Percentiles rank a stretch among this genome's conserved stretches.
These are phyloP conservation scores for Esox niger DNA, from an alignment of 2,113 vertebrate species.

Conservation along the genomic window DNA sequence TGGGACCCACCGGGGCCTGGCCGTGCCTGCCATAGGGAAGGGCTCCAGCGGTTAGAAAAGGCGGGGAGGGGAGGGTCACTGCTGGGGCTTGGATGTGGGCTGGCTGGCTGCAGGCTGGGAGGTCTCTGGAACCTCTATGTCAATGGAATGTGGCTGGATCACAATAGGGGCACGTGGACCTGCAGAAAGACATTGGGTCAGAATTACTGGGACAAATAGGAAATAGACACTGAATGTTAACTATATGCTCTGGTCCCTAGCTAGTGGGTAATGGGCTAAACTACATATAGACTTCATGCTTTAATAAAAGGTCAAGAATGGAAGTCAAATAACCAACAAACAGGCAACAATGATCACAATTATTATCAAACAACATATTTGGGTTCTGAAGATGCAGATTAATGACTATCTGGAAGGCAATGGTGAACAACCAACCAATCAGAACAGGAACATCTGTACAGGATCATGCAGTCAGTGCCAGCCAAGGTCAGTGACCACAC, in stretches of 20 bases:
- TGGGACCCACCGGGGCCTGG: background rate
- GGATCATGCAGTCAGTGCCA: too few relatives aligned
- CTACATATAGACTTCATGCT: too few relatives aligned
- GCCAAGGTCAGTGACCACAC: too few relatives aligned
- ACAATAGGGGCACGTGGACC: conserved; percentile 43
- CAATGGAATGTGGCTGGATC: conserved; percentile 60
- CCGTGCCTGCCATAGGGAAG: conserved; percentile 15
- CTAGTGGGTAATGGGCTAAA: too few relatives aligned
- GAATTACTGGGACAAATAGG: background rate
- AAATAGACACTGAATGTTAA: background rate
- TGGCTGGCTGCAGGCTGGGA: conserved; percentile 53
- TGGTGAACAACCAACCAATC: too few relatives aligned
- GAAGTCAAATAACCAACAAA: too few relatives aligned
- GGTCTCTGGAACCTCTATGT: conserved; percentile 42
- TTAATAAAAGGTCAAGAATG: background rate
- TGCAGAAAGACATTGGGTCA: conserved; percentile 8
- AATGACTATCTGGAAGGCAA: too few relatives aligned
- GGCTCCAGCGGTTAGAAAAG: conserved; percentile 10
- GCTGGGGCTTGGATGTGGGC: conserved; percentile 27
- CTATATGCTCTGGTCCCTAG: too few relatives aligned
- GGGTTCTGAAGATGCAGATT: too few relatives aligned
- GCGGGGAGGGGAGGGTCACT: conserved; percentile 18
- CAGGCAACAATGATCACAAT: too few relatives aligned
- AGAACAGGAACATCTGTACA: too few relatives aligned
- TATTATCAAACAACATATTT: too few relatives aligned